These are phyloP conservation scores for Bombus waltoni DNA, from an alignment of 1,140 invertebrate species.

Conservation along the genomic window DNA sequence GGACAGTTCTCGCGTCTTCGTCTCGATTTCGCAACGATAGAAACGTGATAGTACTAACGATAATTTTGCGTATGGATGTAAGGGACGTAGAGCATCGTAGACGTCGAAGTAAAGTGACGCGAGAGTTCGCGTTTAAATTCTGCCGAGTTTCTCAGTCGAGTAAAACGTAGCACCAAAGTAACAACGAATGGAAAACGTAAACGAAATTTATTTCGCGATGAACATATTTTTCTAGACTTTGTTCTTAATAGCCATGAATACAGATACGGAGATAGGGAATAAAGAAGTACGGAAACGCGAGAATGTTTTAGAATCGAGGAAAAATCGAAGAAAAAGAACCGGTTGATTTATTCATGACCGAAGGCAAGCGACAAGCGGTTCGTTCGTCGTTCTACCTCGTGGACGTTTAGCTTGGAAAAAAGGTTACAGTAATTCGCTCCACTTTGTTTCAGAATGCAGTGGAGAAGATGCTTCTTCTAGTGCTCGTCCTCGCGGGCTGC, in stretches of 20 bases:
- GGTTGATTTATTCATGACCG: background rate
- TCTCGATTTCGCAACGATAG: too few species aligned
- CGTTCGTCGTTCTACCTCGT: background rate
- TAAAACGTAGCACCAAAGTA: too few species aligned
- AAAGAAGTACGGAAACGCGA: background rate
- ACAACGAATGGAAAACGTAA: too few species aligned
- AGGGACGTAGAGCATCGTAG: too few species aligned
- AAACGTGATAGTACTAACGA: too few species aligned
- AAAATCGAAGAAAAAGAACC: background rate
- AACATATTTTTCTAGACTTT: too few species aligned
- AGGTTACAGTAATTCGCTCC: slow-evolving; percentile 30
- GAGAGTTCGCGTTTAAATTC: background rate
- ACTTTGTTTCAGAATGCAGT: slow-evolving; percentile 78
- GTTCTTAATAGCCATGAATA: too few species aligned
- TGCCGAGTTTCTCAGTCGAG: background rate
- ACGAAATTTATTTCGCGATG: too few species aligned
- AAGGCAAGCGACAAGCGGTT: background rate
- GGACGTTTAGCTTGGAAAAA: background rate
- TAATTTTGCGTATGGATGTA: too few species aligned
- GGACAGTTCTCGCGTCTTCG: background rate
- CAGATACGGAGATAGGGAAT: background rate
- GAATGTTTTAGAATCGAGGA: background rate
- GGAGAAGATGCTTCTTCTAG: slow-evolving; percentile 79
- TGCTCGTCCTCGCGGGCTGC: slow-evolving; percentile 71
- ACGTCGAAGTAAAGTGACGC: background rate